These are phyloP conservation scores for Odontothrips loti DNA, from an alignment of 2,888 invertebrate genomes.

Conservation along the genomic window DNA sequence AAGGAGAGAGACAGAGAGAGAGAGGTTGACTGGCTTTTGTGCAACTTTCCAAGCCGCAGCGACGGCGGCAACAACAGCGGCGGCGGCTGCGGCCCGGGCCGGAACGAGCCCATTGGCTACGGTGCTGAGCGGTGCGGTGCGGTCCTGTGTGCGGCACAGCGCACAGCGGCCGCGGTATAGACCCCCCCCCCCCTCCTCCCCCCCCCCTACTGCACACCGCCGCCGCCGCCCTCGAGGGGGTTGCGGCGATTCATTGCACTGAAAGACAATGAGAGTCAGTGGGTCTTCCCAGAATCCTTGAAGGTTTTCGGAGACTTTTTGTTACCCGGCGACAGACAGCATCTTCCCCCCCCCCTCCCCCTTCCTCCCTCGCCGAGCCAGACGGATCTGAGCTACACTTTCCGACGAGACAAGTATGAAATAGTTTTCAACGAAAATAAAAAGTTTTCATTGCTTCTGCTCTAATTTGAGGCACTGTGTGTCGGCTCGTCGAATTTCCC, in stretches of 20 bases:
- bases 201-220: neutral
- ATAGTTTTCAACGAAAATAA: no score
- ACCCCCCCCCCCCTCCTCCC: neutral
- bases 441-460: no score
- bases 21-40: constrained; percentile 2
- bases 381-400: no score
- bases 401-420: no score
- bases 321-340: neutral
- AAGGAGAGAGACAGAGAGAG: neutral
- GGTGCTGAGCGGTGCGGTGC: constrained; percentile 17
- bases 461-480: no score
- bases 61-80: neutral
- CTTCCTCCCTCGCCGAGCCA: neutral
- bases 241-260: no score
- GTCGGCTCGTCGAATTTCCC: no score
- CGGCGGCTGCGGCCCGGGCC: neutral
- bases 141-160: neutral
- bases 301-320: no score
- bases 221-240: no score
- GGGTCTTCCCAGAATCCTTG: no score
- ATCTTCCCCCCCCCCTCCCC: neutral
- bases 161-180: neutral
- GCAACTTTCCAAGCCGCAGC: constrained; percentile 15
- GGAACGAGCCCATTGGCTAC: constrained; percentile 23
- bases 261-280: no score